Base-by-base conservation (phyloP, 2,113 vertebrate genomes). In the Pterocles burchelli region DNA sequence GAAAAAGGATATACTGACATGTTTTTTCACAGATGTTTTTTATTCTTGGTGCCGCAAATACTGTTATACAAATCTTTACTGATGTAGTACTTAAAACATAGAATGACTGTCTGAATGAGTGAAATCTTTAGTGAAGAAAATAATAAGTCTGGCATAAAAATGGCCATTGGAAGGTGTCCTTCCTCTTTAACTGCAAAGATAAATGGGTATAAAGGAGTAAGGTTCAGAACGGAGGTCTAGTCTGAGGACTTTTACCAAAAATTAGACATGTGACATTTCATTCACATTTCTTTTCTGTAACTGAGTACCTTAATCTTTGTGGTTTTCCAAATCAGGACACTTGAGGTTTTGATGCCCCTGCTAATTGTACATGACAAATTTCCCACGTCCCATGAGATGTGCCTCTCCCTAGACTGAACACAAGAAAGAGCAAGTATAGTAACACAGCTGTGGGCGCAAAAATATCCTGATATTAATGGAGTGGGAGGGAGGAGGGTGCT, bases 371-470 rank as follows among this genome's bases (percentile, higher is more conserved):
- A 7, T 34, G 61, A 71, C 24, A 84, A 71, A 67, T 92, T 71
- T 75, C 38, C 58, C 46, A 41, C 1, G 2, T 71, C 70, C 38
- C 34, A 63, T 48, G 71, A 92, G 85, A 86, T 62, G 41, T 46
- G 58, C 9, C 19, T 90, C 51, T 92, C 75, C 63, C 67, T 54
- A 80, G 90, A 49, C 83, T 93, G 62, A 76, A 88, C 59, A 73
- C 22, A 88, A 97, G 94, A 92, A 83, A 54, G 26, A 45, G 24
- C 51, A 93, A 96, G 67, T 92, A 95, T 93, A 94, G 94, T 34
- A 96, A 93, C 94, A 76, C 96, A 97, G 92, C 94, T 97, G 95
- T 80, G 63, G 92, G 36, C 76, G 79, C 85, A 43, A 92, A 94
- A 97, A 95, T 96, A 96, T 83, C 83, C 63, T 58, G 85, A 83